Conservation (phyloP, 1,140 invertebrate genomes). For the Oscheius sp. region DNA sequence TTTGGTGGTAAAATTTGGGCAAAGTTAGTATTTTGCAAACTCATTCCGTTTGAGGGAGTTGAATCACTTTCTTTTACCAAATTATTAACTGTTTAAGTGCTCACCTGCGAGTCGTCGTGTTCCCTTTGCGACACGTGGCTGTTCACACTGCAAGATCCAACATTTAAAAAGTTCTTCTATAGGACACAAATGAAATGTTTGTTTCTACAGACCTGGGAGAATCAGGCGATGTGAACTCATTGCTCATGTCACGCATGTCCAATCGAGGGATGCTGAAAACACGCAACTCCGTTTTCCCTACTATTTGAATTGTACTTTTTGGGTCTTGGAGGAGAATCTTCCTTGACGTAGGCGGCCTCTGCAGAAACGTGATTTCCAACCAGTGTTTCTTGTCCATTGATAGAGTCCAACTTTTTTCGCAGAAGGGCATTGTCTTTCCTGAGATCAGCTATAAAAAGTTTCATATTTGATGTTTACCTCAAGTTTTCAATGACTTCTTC, state of each 20-base stretch:
- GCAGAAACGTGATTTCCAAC: neutral
- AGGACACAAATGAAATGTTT: too few species aligned
- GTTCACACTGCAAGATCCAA: conserved; percentile 5
- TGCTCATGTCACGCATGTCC: neutral
- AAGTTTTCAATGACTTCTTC: conserved; percentile 1
- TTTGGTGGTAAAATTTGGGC: neutral
- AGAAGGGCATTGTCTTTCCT: neutral
- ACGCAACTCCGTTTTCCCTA: too few species aligned
- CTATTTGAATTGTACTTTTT: neutral
- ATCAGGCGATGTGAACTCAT: neutral
- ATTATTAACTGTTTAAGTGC: too few species aligned
- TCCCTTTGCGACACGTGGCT: neutral
- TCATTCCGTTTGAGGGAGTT: too few species aligned
- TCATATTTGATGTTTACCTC: neutral
- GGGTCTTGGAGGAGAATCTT: neutral
- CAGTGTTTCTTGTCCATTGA: neutral
- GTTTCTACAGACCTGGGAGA: neutral
- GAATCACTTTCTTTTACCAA: too few species aligned
- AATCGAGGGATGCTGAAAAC: neutral
- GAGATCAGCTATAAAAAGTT: neutral
- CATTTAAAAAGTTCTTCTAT: too few species aligned
- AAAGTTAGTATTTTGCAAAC: neutral
- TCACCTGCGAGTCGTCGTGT: too few species aligned
- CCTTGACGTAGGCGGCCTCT: neutral
- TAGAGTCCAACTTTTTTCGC: neutral